Conservation (phyloP, 2,113 vertebrate genomes). For the Chlamydotis undulata region DNA sequence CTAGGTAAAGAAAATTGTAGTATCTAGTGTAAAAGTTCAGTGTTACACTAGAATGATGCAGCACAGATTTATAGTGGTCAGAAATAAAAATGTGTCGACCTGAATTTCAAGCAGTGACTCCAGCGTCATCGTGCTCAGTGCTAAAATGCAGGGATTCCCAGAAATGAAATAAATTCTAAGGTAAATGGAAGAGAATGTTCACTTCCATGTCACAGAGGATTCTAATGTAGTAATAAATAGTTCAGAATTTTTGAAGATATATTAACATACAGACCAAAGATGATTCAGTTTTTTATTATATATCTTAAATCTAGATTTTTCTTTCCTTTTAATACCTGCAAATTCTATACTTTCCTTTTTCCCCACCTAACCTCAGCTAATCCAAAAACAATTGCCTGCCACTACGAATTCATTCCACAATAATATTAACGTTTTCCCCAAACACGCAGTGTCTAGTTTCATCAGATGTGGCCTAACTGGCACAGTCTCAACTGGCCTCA, state of each 20-base stretch:
- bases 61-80: neutral
- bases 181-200: neutral
- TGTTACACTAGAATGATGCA: neutral
- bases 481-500: neutral
- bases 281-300: neutral
- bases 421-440: neutral
- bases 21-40: neutral
- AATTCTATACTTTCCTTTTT: neutral
- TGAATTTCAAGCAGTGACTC: neutral
- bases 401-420: neutral
- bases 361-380: neutral
- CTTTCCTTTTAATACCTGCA: neutral
- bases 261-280: neutral
- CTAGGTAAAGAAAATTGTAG: neutral
- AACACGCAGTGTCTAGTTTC: neutral
- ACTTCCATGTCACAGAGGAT: neutral
- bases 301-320: neutral
- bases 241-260: neutral
- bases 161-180: neutral
- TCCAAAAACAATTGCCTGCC: neutral
- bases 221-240: neutral
- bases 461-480: neutral
- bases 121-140: fast-evolving
- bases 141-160: neutral
- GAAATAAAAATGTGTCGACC: neutral